Evolutionary conservation across 2,113 vertebrate species (phyloP), one percentile per base, ranked within the genome.

Genomic region (Pagrus major): DNA sequence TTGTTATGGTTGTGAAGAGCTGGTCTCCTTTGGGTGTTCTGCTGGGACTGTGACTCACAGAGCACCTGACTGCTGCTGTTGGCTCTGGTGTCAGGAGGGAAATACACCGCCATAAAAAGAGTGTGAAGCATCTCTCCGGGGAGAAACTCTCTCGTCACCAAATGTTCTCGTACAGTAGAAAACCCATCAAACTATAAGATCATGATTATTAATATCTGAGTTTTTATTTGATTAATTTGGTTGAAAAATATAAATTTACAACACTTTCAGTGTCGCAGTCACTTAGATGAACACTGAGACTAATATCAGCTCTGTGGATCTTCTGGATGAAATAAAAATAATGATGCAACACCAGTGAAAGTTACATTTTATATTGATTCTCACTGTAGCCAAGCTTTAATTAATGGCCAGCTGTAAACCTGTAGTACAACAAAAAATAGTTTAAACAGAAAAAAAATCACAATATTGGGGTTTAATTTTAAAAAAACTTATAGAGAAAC

Each of bases 21-120:
- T 21, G 6, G 18, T 46, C 51, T 70, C 20, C 59, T 51, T 0
- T 15, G 9, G 25, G 21, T 39, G 64, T 23, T 75, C 66, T 70
- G 23, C 52, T 65, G 81, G 56, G 78, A 76, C 51, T 64, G 81
- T 49, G 78, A 75, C n/a, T 54, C 72, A 18, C 68, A n/a, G 56
- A 47, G 33, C 77, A 66, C 59, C 31, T 75, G 70, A 70, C 71
- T 82, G 70, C 69, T 76, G 61, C 47, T 51, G 10, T 16, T 14
- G 15, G 66, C 31, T 18, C 25, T 0, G 31, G 16, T 6, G 44
- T 78, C 65, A 16, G 37, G 46, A 46, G 78, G 18, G 66, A 54
- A 23, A 41, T 18, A 9, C 42, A 3, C 27, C 11, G 61, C 35
- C 20, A n/a, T 4, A 63, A 5, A 47, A 4, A 79, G 41, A 37